These are phyloP conservation scores for Sceliomorpha sp. DNA, from an alignment of 2,888 invertebrate species.

Conservation along the genomic window DNA sequence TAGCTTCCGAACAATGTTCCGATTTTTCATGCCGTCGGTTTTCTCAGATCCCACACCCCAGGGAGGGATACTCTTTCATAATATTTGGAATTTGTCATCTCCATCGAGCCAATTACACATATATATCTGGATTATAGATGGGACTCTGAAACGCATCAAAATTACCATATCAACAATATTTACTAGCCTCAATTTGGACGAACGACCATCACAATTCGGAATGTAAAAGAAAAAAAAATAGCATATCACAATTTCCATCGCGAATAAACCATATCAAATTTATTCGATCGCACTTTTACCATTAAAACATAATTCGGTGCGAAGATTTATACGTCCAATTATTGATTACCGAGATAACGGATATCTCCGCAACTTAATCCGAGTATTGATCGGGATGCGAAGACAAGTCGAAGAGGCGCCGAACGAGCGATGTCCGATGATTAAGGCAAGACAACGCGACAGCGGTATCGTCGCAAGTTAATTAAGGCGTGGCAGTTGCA, in stretches of 20 bases:
- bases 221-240: too few relatives aligned
- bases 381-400: slow-evolving; percentile 40
- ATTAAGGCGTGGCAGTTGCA: slow-evolving; percentile 75
- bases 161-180: too few relatives aligned
- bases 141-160: too few relatives aligned
- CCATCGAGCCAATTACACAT: slow-evolving; percentile 25
- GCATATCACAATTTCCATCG: too few relatives aligned
- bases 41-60: slow-evolving; percentile 41
- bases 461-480: slow-evolving; percentile 65
- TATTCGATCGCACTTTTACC: too few relatives aligned
- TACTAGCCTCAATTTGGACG: too few relatives aligned
- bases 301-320: too few relatives aligned
- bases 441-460: slow-evolving; percentile 55
- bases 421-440: slow-evolving; percentile 57
- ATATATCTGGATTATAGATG: slow-evolving; percentile 12
- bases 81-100: slow-evolving; percentile 65
- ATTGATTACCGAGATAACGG: neutral
- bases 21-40: slow-evolving; percentile 66
- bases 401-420: slow-evolving; percentile 32
- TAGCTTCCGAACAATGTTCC: slow-evolving; percentile 61
- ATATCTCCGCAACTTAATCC: slow-evolving; percentile 16
- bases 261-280: too few relatives aligned
- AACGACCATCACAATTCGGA: too few relatives aligned
- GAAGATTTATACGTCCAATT: neutral
- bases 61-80: slow-evolving; percentile 59